Conservation (phyloP, 2,113 vertebrate species). For the Notiomystis cincta region DNA sequence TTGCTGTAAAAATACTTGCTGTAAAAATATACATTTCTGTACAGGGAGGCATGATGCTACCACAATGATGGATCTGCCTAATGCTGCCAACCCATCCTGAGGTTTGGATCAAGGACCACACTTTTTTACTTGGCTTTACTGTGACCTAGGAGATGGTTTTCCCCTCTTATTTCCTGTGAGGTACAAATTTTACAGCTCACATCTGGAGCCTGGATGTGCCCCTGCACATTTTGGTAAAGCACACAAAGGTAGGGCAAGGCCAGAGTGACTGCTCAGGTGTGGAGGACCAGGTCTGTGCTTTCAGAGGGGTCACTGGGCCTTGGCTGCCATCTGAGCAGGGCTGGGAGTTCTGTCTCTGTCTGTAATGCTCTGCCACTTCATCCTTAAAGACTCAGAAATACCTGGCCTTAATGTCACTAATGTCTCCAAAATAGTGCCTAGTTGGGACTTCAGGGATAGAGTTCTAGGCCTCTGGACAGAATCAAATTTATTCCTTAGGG, state of each 20-base stretch:
- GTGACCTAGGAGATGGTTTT: background rate
- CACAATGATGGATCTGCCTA: background rate
- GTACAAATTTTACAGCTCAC: background rate
- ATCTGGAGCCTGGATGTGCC: background rate
- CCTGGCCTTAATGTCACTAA: background rate
- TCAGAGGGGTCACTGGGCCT: background rate
- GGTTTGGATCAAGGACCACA: background rate
- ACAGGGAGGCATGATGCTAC: background rate
- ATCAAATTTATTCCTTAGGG: conserved; percentile 51
- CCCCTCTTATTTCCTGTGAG: background rate
- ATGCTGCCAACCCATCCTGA: background rate
- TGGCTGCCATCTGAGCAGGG: background rate
- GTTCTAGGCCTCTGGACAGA: background rate
- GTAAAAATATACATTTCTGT: background rate
- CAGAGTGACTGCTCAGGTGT: background rate
- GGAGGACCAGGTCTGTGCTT: background rate
- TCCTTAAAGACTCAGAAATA: background rate
- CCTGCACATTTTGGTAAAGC: background rate
- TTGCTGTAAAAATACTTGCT: background rate
- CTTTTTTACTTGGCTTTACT: background rate
- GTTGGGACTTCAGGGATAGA: background rate
- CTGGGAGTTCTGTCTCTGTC: background rate
- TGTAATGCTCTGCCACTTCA: background rate
- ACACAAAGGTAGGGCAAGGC: background rate
- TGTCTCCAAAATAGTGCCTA: conserved; percentile 11